These are phyloP conservation scores for Stegostoma tigrinum DNA, from an alignment of 2,113 vertebrate genomes.

Conservation along the genomic window DNA sequence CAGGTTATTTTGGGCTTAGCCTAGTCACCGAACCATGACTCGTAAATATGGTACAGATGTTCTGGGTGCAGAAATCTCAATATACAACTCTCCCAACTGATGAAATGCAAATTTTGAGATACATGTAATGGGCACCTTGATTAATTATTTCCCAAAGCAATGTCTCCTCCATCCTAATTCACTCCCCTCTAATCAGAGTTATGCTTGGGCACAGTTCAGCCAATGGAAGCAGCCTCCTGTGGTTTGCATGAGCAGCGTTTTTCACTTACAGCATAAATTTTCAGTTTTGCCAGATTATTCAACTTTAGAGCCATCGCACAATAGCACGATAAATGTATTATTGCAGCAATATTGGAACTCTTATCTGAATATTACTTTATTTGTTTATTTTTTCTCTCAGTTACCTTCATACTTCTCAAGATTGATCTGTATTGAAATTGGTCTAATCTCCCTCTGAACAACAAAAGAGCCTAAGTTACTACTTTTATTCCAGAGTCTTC, in stretches of 20 bases:
- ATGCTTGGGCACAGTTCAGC: background rate
- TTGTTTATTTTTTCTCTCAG: background rate
- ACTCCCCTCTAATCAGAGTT: background rate
- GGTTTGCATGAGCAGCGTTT: background rate
- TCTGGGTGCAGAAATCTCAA: background rate
- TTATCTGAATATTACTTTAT: background rate
- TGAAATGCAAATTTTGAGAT: background rate
- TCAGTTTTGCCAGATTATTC: background rate
- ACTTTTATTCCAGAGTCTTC: background rate
- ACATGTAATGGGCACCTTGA: background rate
- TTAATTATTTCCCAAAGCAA: background rate
- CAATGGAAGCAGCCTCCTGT: background rate
- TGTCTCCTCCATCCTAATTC: background rate
- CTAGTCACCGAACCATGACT: slow-evolving; percentile 13
- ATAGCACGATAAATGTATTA: background rate
- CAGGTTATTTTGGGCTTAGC: background rate
- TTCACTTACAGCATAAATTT: background rate
- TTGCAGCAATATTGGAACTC: background rate
- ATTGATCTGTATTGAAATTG: background rate
- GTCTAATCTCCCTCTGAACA: background rate
- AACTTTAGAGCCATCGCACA: background rate
- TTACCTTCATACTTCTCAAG: background rate
- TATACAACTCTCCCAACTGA: background rate
- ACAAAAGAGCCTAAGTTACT: background rate
- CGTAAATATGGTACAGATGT: background rate